Evolutionary conservation across 2,888 invertebrate genomes (phyloP).

Genomic region (Liopterus haemorrhoidalis): DNA sequence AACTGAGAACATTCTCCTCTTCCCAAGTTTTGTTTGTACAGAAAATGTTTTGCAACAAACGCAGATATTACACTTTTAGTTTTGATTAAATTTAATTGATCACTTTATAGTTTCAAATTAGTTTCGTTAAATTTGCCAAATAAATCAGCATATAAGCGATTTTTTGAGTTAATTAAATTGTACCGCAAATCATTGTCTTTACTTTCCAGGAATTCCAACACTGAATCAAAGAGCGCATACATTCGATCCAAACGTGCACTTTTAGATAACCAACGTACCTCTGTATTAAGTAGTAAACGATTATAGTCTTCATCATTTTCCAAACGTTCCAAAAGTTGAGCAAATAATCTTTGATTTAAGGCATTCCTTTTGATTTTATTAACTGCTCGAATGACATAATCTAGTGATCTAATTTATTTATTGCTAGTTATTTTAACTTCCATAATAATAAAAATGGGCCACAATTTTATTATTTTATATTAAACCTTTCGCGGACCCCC

Average conservation of each 20-base stretch:
- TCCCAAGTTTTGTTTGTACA: slow-evolving; percentile 28
- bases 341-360: slow-evolving; percentile 6
- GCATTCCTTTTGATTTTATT: slow-evolving; percentile 5
- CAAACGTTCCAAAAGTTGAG: slow-evolving; percentile 6
- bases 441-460: too few species aligned
- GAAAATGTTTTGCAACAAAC: slow-evolving; percentile 26
- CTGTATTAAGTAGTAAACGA: slow-evolving; percentile 4
- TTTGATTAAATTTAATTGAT: slow-evolving; percentile 27
- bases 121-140: too few species aligned
- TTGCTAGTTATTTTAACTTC: too few species aligned
- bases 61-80: slow-evolving; percentile 29
- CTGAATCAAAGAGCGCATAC: slow-evolving; percentile 2
- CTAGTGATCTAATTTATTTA: too few species aligned
- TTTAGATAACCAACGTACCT: too few species aligned
- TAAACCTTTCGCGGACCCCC: too few species aligned
- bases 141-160: slow-evolving; percentile 24
- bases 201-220: slow-evolving; percentile 2
- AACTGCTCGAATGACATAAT: too few species aligned
- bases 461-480: too few species aligned
- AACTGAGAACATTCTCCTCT: slow-evolving; percentile 24
- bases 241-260: slow-evolving; percentile 3
- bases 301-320: slow-evolving; percentile 9
- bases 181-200: too few species aligned
- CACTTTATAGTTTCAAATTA: slow-evolving; percentile 26
- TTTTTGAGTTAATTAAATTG: too few species aligned